Percentiles rank a stretch among this genome's conserved stretches.
phyloP scores from a whole-genome alignment of 1,140 invertebrate species.

The Pollicipes pollicipes region DNA sequence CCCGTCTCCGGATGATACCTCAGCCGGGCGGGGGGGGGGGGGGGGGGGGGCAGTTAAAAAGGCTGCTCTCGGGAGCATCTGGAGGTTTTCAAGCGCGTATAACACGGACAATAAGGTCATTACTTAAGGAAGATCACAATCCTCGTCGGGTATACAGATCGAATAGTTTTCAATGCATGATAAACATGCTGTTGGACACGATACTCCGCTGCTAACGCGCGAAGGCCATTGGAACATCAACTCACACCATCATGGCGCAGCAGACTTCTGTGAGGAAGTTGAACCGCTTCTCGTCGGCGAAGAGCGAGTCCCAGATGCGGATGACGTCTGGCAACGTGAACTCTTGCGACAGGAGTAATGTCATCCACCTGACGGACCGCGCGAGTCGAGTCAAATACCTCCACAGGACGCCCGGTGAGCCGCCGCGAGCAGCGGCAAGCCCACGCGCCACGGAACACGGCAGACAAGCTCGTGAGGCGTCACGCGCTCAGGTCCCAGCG shows the following conservation, averaged over 20 bases:
- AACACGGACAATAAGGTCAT: conserved; percentile 8
- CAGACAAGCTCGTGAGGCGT: no score
- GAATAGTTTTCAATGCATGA: background rate
- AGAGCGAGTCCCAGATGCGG: conserved; percentile 86
- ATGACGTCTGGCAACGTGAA: conserved; percentile 90
- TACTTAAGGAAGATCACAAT: conserved; percentile 1
- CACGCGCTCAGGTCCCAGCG: no score
- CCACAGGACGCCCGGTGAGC: no score
- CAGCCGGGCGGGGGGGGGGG: no score
- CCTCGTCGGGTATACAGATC: conserved; percentile 7
- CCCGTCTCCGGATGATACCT: no score
- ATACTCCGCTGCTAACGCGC: background rate
- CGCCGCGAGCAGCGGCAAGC: conserved; percentile 20
- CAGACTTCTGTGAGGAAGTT: conserved; percentile 78
- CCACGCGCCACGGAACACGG: background rate
- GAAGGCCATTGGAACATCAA: conserved; percentile 18
- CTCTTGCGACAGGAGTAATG: conserved; percentile 86
- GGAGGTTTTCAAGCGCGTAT: conserved; percentile 7
- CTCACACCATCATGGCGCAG: conserved; percentile 92
- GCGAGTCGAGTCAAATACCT: no score
- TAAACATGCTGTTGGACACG: no score
- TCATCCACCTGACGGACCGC: conserved; percentile 63
- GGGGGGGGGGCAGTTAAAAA: no score
- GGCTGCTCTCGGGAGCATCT: no score
- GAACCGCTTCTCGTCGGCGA: conserved; percentile 73